Conservation (phyloP, 2,888 invertebrate species). For the Coelogynopora nodosa region DNA sequence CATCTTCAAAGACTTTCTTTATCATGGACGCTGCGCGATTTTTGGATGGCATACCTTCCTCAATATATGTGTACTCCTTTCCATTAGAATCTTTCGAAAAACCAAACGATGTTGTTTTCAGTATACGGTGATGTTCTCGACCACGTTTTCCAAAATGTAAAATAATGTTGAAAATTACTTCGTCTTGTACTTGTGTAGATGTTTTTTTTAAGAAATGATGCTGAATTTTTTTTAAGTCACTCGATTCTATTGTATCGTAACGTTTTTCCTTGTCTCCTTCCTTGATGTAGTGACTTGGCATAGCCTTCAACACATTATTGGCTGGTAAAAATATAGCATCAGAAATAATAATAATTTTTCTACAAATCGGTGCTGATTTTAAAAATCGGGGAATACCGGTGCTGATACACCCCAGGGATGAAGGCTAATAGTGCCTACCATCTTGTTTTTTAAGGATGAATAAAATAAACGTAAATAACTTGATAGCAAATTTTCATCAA, state of each 20-base stretch:
- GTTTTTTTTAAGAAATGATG: neutral
- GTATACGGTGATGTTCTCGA: neutral
- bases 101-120: neutral
- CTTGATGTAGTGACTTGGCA: neutral
- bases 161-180: neutral
- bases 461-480: neutral
- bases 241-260: neutral
- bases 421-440: neutral
- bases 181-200: neutral
- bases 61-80: too few relatives aligned
- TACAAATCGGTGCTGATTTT: neutral
- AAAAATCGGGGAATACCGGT: neutral
- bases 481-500: neutral
- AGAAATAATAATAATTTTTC: neutral
- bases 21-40: too few relatives aligned
- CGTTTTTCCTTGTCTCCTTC: neutral
- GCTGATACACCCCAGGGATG: neutral
- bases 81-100: neutral
- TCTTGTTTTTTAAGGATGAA: neutral
- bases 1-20: too few relatives aligned
- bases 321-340: neutral
- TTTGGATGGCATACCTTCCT: too few relatives aligned
- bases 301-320: neutral
- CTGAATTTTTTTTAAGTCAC: neutral
- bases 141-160: neutral